These are phyloP conservation scores for Drosophila pseudotakahashii DNA, from an alignment of 2,888 invertebrate species.

Conservation along the genomic window DNA sequence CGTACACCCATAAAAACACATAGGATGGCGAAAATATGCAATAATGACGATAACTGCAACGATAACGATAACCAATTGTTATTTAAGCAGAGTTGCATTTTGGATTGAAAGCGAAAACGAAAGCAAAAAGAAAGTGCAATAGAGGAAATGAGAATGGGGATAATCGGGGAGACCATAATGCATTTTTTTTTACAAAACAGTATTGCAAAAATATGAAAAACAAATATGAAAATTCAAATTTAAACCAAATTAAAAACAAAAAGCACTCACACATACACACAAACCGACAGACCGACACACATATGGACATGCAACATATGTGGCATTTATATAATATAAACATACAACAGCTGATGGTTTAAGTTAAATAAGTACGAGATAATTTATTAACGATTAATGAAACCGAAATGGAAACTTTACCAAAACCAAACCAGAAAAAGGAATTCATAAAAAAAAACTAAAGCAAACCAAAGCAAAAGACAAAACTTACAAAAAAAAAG, in stretches of 20 bases:
- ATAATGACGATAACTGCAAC: slow-evolving; percentile 3
- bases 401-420: slow-evolving; percentile 53
- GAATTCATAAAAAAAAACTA: slow-evolving; percentile 48
- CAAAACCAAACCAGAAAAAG: slow-evolving; percentile 42
- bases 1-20: slow-evolving; percentile 13
- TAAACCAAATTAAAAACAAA: slow-evolving; percentile 11
- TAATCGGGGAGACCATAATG: slow-evolving; percentile 27
- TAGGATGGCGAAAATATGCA: slow-evolving; percentile 5
- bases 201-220: slow-evolving; percentile 26
- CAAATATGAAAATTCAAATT: slow-evolving; percentile 6
- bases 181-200: slow-evolving; percentile 39
- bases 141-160: background rate
- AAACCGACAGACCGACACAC: slow-evolving; percentile 28
- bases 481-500: slow-evolving; percentile 59
- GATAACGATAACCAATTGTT: slow-evolving; percentile 20
- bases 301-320: slow-evolving; percentile 53
- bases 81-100: slow-evolving; percentile 5
- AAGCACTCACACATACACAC: slow-evolving; percentile 16
- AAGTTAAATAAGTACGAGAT: slow-evolving; percentile 76
- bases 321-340: slow-evolving; percentile 64
- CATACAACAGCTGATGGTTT: slow-evolving; percentile 73
- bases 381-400: slow-evolving; percentile 77
- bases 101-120: background rate
- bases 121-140: slow-evolving; percentile 18
- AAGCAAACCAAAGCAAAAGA: slow-evolving; percentile 55